These are phyloP conservation scores for Marronus borbonicus DNA, from an alignment of 2,888 invertebrate species.

Conservation along the genomic window DNA sequence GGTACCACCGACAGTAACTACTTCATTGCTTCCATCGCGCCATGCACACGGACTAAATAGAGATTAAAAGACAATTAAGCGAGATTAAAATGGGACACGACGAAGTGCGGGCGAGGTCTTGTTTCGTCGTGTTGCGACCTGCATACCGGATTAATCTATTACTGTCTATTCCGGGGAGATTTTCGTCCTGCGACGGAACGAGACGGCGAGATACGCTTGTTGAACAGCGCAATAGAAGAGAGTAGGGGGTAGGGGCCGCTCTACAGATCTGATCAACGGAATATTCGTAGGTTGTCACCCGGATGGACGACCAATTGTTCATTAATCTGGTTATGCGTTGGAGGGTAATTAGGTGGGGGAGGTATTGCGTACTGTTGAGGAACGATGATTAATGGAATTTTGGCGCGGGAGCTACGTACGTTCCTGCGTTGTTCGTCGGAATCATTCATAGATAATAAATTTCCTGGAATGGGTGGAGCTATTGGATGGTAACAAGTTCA, in stretches of 20 bases:
- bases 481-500: background rate
- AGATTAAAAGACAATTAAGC: constrained; percentile 63
- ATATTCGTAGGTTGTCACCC: constrained; percentile 29
- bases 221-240: background rate
- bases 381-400: constrained; percentile 25
- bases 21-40: background rate
- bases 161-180: constrained; percentile 57
- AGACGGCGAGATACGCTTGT: constrained; percentile 12
- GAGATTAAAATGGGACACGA: constrained; percentile 61
- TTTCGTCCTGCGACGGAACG: constrained; percentile 1
- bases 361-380: background rate
- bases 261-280: constrained; percentile 31
- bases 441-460: constrained; percentile 11
- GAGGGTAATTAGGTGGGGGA: background rate
- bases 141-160: constrained; percentile 65
- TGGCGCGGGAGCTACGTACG: background rate
- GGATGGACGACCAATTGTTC: constrained; percentile 39
- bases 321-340: constrained; percentile 31
- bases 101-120: constrained; percentile 56
- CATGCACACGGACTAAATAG: constrained; percentile 25
- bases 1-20: no score
- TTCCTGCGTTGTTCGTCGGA: background rate
- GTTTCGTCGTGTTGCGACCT: constrained; percentile 57
- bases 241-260: background rate
- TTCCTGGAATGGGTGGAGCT: background rate